phyloP scores from a whole-genome alignment of 2,888 invertebrate species.

The Ennomos quercinarius region DNA sequence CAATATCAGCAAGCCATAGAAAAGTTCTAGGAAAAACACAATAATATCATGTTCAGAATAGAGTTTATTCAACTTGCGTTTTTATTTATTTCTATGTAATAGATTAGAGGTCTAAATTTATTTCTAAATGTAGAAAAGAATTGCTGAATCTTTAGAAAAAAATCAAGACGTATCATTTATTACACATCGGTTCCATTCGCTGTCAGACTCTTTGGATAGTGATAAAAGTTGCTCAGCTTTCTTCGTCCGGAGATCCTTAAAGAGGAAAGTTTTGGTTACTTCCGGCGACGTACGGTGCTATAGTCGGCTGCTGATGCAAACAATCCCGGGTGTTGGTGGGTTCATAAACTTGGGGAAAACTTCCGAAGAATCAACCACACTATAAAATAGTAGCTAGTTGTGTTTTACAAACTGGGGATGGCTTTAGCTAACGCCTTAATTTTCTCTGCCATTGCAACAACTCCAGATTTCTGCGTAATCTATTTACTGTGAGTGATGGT shows the following conservation, averaged over 20 bases:
- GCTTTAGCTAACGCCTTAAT: constrained; percentile 23
- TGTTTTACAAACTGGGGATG: constrained; percentile 42
- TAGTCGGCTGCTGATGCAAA: constrained; percentile 57
- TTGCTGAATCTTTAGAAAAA: constrained; percentile 1
- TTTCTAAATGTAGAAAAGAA: neutral
- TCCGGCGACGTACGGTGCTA: constrained; percentile 51
- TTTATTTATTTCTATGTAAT: no score
- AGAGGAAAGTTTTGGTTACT: constrained; percentile 65
- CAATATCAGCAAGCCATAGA: no score
- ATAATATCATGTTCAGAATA: no score
- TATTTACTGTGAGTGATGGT: constrained; percentile 21
- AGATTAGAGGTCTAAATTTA: neutral
- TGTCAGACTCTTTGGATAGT: constrained; percentile 48
- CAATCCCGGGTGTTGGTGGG: constrained; percentile 62
- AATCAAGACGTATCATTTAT: constrained; percentile 22
- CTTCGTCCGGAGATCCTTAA: constrained; percentile 55
- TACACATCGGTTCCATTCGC: constrained; percentile 23
- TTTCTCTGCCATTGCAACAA: constrained; percentile 21
- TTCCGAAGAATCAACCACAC: constrained; percentile 50
- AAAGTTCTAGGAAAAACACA: no score
- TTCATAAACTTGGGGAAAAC: constrained; percentile 66
- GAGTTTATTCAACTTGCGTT: no score
- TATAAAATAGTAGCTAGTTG: constrained; percentile 51
- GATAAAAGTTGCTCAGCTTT: constrained; percentile 56
- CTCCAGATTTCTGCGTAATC: constrained; percentile 21